phyloP scores from a whole-genome alignment of 2,797 vertebrate species.

The Propithecus perrieri region DNA sequence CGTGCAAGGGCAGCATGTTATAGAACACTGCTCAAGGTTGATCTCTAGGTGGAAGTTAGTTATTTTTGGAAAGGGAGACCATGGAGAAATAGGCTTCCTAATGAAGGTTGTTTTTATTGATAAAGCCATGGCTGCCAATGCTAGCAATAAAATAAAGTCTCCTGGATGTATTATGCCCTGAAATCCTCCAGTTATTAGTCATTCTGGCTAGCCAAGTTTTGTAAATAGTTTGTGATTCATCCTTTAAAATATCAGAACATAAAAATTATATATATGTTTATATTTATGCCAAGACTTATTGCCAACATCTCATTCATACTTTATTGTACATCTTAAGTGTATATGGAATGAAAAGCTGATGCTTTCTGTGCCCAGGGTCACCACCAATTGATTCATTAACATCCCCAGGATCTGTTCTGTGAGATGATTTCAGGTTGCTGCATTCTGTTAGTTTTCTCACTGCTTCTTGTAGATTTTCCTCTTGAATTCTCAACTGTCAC shows the following conservation, averaged over 20 bases:
- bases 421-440: not conserved
- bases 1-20: accelerated
- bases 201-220: not conserved
- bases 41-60: not conserved
- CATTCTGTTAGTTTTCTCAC: not conserved
- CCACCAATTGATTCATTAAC: not conserved
- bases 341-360: not conserved
- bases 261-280: not conserved
- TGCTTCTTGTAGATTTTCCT: not conserved
- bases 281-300: not conserved
- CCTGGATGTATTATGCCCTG: not conserved
- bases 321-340: too few relatives aligned
- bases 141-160: not conserved
- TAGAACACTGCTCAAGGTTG: not conserved
- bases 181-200: not conserved
- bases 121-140: not conserved
- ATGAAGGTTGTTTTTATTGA: not conserved
- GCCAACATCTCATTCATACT: not conserved
- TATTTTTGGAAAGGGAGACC: not conserved
- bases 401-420: not conserved
- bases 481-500: not conserved
- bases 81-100: not conserved
- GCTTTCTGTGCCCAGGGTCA: not conserved
- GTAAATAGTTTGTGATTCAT: not conserved
- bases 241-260: not conserved